phyloP scores from a whole-genome alignment of 2,113 vertebrate species.

The Hydrolagus affinis region DNA sequence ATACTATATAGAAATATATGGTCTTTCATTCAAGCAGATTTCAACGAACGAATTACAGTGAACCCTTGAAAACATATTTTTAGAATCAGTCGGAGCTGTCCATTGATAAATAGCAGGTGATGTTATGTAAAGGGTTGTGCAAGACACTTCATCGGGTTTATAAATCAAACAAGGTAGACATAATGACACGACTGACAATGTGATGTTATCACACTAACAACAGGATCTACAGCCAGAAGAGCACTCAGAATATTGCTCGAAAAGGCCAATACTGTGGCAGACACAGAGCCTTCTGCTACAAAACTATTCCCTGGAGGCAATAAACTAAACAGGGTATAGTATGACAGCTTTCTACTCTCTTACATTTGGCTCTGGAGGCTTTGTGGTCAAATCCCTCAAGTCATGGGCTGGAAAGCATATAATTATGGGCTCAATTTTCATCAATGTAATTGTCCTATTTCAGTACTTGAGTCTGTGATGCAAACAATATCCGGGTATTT shows the following conservation, averaged over 20 bases:
- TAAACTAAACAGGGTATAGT: not conserved
- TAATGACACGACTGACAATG: not conserved
- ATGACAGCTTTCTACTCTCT: not conserved
- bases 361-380: not conserved
- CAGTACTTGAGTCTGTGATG: not conserved
- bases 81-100: not conserved
- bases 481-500: not conserved
- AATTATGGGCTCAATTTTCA: not conserved
- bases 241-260: not conserved
- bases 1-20: too few relatives aligned
- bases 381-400: not conserved
- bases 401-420: not conserved
- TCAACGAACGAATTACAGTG: not conserved
- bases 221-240: not conserved
- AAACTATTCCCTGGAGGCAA: not conserved
- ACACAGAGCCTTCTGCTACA: not conserved
- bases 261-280: constrained; percentile 5
- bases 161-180: not conserved
- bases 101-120: not conserved
- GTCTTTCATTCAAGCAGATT: not conserved
- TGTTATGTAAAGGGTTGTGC: not conserved
- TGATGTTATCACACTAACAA: constrained; percentile 6
- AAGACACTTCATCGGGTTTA: not conserved
- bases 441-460: not conserved
- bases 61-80: not conserved